Base-by-base conservation (phyloP, 1,140 invertebrate genomes). In the Bombus superbus region DNA sequence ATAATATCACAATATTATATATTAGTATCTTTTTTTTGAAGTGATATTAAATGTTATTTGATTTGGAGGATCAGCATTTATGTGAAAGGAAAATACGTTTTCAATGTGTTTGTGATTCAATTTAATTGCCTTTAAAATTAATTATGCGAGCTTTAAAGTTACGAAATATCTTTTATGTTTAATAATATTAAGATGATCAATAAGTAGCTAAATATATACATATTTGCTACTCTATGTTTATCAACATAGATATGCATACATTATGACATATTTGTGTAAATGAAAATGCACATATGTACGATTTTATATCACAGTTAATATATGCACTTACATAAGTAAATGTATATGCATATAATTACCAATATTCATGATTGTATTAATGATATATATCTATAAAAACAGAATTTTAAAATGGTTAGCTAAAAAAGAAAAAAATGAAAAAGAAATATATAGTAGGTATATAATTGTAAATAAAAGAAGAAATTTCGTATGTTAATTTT, bases 401-500 rank as follows among this genome's bases (percentile, higher is more conserved):
- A 86, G 59, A 82, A 59, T 28, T 38, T 79, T 15, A 42, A 64
- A 32, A 84, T 57, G 38, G 47, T 8, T 22, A 57, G 38, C 35
- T 59, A 62, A 75, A n/a, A 40, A 40, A 40, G 44, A 44, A 4
- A 40, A 68, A 9, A 40, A 38, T 25, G 42, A 42, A 25, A 57
- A 25, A 57, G 8, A 35, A 28, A 73, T 18, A 35, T n/a, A 59
- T 38, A 86, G 28, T 66, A 76, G 62, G 3, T 86, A 18, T 68
- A 66, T 40, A 35, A 86, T 89, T 89, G 88, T 89, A 89, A 89
- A 89, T 89, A 89, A 83, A 86, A 42, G 78, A 47, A 66, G 42
- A 59, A 81, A 80, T 80, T 62, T 75, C 40, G 28, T 64, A 62
- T 85, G 69, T 74, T 86, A 82, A 68, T 75, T 81, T 80, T 89